Evolutionary conservation across 2,888 invertebrate genomes (phyloP).

Genomic region (Nasonovia ribisnigri): DNA sequence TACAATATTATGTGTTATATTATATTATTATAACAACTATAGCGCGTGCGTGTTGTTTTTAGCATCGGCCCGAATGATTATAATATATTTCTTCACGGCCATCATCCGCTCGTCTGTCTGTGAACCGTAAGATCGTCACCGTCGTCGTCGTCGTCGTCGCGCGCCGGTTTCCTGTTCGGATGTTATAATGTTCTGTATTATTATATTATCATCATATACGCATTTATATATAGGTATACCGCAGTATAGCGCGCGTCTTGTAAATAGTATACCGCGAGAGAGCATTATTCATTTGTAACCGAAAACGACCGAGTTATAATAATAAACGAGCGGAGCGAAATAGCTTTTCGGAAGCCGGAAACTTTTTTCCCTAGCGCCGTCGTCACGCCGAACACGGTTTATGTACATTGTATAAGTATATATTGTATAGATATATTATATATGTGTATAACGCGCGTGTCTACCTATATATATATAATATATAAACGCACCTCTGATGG

Average conservation of each 20-base stretch:
- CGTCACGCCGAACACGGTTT: background rate
- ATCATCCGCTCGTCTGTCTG: background rate
- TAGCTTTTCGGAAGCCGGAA: constrained; percentile 35
- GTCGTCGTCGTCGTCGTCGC: background rate
- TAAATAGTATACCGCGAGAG: constrained; percentile 40
- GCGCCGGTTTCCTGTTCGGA: constrained; percentile 18
- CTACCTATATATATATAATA: background rate
- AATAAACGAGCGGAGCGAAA: constrained; percentile 45
- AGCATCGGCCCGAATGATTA: constrained; percentile 50
- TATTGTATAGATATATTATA: background rate
- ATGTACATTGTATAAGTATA: too few species aligned
- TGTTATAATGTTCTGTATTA: background rate
- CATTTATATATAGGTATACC: background rate
- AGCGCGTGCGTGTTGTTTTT: constrained; percentile 36
- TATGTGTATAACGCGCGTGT: background rate
- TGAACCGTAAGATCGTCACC: constrained; percentile 25
- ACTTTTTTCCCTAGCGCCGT: constrained; percentile 29
- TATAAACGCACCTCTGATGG: background rate
- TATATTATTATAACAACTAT: background rate
- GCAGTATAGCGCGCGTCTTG: too few species aligned
- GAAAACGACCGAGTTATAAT: constrained; percentile 41
- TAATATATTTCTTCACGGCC: constrained; percentile 30
- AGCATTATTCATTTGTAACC: background rate
- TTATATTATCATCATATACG: background rate
- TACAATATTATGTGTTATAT: background rate